Evolutionary conservation across 2,113 vertebrate species (phyloP).

Genomic region (Cynocephalus volans): DNA sequence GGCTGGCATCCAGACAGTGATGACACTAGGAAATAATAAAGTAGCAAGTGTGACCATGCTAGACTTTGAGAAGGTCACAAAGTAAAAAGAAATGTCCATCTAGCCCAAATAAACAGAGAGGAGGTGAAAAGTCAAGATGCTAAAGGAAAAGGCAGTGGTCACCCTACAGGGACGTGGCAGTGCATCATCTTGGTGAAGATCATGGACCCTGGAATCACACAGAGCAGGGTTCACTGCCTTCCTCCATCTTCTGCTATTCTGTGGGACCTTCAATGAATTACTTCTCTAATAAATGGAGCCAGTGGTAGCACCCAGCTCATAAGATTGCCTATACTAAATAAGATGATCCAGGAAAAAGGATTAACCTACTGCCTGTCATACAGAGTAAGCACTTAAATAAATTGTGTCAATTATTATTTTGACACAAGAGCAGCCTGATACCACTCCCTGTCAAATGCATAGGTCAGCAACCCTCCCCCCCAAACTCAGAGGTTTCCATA

Average conservation of each 20-base stretch:
- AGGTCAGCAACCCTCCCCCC: too few relatives aligned
- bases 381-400: not conserved
- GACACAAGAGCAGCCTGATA: not conserved
- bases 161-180: fast-evolving
- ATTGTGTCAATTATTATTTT: not conserved
- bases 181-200: not conserved
- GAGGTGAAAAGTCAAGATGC: not conserved
- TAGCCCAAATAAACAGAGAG: not conserved
- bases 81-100: not conserved
- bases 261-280: not conserved
- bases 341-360: not conserved
- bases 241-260: not conserved
- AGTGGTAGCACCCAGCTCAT: not conserved
- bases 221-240: not conserved
- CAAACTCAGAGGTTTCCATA: not conserved
- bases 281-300: not conserved
- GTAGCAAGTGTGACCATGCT: not conserved
- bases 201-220: not conserved
- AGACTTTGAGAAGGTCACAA: not conserved
- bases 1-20: not conserved
- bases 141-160: not conserved
- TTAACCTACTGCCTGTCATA: not conserved
- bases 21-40: not conserved
- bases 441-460: not conserved
- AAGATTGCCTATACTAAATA: not conserved